Percentiles rank a stretch among this genome's conserved stretches.
Evolutionary conservation across 2,888 invertebrate species (phyloP).

Genomic region (Pachymerium ferrugineum): DNA sequence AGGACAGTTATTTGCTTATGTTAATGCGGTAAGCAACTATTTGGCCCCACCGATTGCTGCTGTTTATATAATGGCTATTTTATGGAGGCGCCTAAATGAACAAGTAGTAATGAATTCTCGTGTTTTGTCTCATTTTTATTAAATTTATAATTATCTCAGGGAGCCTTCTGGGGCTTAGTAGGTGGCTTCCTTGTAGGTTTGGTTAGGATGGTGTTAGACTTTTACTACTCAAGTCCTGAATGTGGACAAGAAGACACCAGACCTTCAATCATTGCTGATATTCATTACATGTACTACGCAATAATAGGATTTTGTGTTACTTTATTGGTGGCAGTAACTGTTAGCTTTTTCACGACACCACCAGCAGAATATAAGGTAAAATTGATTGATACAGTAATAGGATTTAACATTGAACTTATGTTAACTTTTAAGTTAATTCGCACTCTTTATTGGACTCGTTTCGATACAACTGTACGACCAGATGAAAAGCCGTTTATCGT

Average conservation of each 20-base stretch:
- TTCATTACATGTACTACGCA: constrained; percentile 53
- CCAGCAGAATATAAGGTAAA: constrained; percentile 40
- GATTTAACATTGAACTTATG: not conserved
- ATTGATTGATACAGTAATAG: not conserved
- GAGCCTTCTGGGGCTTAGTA: constrained; percentile 51
- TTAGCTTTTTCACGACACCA: constrained; percentile 43
- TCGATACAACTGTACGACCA: not conserved
- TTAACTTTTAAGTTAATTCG: constrained; percentile 29
- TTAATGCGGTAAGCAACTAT: constrained; percentile 47
- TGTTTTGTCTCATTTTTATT: not conserved
- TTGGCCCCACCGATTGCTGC: constrained; percentile 49
- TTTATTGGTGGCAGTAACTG: constrained; percentile 40
- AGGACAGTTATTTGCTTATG: constrained; percentile 48
- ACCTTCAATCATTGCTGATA: constrained; percentile 45
- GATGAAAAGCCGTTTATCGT: not conserved
- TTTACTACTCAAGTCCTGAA: constrained; percentile 46
- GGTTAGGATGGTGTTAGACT: constrained; percentile 49
- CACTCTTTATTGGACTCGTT: constrained; percentile 27
- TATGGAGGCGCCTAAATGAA: constrained; percentile 48
- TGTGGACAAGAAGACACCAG: constrained; percentile 48
- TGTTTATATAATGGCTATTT: constrained; percentile 46
- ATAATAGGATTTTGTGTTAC: constrained; percentile 48
- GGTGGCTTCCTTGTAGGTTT: constrained; percentile 48
- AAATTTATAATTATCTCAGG: too few relatives aligned
- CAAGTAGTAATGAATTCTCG: constrained; percentile 39